Evolutionary conservation across 2,113 vertebrate genomes (phyloP).

Genomic region (Chloropsis hardwickii): DNA sequence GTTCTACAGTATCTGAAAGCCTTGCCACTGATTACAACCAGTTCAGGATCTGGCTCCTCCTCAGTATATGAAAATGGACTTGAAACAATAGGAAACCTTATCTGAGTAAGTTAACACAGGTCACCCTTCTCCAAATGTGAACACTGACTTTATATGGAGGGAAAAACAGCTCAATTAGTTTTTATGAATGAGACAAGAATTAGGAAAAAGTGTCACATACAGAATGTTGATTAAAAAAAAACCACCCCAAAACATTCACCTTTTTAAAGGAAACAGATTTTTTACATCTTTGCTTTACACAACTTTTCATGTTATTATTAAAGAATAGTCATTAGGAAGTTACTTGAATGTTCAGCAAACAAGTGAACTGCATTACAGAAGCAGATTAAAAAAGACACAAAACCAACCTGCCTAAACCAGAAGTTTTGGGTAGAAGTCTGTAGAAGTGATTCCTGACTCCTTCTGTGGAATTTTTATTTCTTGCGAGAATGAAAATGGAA

Average conservation of each 20-base stretch:
- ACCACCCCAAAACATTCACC: fast-evolving
- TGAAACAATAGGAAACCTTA: constrained; percentile 55
- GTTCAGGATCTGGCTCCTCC: constrained; percentile 55
- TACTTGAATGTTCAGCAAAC: background rate
- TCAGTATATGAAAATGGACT: constrained; percentile 17
- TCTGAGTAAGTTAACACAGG: constrained; percentile 41
- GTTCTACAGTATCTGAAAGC: constrained; percentile 7
- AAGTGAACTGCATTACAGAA: background rate
- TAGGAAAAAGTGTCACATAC: background rate
- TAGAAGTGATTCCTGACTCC: background rate
- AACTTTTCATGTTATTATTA: background rate
- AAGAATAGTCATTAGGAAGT: background rate
- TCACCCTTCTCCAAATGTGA: background rate
- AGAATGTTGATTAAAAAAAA: background rate
- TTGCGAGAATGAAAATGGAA: background rate
- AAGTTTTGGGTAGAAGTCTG: background rate
- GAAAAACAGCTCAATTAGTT: background rate
- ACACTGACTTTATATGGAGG: background rate
- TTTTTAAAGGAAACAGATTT: background rate
- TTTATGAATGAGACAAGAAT: background rate
- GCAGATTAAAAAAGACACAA: background rate
- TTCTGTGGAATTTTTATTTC: background rate
- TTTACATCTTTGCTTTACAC: background rate
- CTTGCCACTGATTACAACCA: background rate
- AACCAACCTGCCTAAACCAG: background rate